A percentile compares a stretch with the other conserved stretches of the same genome.
These are phyloP conservation scores for Syngnathus rostellatus DNA, from an alignment of 2,797 vertebrate genomes.

Conservation along the genomic window DNA sequence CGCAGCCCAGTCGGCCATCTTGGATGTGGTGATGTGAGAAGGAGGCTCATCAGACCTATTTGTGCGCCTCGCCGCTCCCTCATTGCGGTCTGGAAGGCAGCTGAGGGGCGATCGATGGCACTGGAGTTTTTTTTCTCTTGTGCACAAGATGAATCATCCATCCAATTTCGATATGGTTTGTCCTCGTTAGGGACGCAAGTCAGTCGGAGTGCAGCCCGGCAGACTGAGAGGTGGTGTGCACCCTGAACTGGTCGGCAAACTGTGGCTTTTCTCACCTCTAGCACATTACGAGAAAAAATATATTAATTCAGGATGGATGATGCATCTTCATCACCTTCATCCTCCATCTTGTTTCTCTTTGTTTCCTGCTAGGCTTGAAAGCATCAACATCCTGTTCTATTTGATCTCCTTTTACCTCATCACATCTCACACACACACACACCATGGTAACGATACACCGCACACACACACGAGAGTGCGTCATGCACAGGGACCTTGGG, in stretches of 20 bases:
- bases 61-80: constrained; percentile 10
- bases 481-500: constrained; percentile 34
- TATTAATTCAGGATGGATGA: background rate
- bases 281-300: background rate
- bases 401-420: constrained; percentile 29
- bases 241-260: background rate
- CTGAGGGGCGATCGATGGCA: constrained; percentile 29
- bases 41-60: constrained; percentile 53
- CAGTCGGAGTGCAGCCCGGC: no score
- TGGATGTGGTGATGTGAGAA: constrained; percentile 66
- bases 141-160: constrained; percentile 2
- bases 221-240: background rate
- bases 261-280: no score
- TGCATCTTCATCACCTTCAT: background rate
- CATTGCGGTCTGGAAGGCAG: constrained; percentile 17
- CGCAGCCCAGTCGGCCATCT: constrained; percentile 60
- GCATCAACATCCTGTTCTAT: constrained; percentile 17
- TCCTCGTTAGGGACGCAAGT: background rate
- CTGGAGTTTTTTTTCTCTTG: constrained; percentile 31
- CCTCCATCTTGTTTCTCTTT: constrained; percentile 1
- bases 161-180: background rate
- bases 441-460: constrained; percentile 42
- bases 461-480: constrained; percentile 21
- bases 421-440: constrained; percentile 30
- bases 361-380: background rate